Evolutionary conservation across 2,113 vertebrate genomes (phyloP).

Genomic region (Pycnonotus jocosus): DNA sequence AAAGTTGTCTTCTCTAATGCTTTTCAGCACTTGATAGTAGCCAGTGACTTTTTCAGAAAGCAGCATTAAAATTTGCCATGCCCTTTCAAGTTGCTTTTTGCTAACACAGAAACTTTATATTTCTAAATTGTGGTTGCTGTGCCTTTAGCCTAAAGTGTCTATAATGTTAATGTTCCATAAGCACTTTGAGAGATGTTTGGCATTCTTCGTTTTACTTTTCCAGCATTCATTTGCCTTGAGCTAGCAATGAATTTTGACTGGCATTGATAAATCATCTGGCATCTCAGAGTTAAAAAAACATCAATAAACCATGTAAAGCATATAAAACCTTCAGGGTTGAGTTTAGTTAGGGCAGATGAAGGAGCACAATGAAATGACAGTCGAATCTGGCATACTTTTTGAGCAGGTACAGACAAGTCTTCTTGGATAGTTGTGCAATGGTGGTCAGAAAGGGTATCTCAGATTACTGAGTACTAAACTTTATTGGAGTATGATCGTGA

Average conservation of each 20-base stretch:
- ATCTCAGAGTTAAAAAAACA: not conserved
- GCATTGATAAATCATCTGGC: not conserved
- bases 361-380: not conserved
- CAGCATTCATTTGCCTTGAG: not conserved
- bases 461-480: not conserved
- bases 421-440: fast-evolving
- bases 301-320: not conserved
- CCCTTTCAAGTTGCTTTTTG: not conserved
- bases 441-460: not conserved
- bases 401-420: not conserved
- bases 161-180: not conserved
- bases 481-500: not conserved
- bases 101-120: not conserved
- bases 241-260: not conserved
- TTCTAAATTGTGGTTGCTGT: not conserved
- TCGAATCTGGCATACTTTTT: not conserved
- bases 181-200: not conserved
- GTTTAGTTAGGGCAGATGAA: not conserved
- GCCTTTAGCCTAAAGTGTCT: not conserved
- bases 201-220: not conserved
- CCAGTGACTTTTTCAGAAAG: not conserved
- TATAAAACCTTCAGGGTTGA: not conserved
- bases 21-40: not conserved
- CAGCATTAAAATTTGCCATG: fast-evolving
- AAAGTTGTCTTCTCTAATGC: not conserved